Conservation (phyloP, 2,888 invertebrate genomes). For the Neoaliturus tenellus region DNA sequence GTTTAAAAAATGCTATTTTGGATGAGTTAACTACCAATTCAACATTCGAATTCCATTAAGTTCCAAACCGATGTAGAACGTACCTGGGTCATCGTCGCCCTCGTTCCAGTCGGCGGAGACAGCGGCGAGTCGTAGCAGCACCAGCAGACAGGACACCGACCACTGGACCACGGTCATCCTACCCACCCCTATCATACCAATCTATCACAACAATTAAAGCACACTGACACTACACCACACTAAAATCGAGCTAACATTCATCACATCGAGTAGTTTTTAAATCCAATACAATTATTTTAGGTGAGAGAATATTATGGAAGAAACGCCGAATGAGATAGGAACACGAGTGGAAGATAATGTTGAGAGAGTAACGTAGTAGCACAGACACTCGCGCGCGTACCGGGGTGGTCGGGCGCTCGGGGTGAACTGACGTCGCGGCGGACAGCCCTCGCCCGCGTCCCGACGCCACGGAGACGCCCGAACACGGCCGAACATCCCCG, state of each 20-base stretch:
- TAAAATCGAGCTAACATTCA: neutral
- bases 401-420: neutral
- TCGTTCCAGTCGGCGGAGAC: slow-evolving; percentile 49
- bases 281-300: neutral
- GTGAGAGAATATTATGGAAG: neutral
- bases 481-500: slow-evolving; percentile 13
- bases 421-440: slow-evolving; percentile 30
- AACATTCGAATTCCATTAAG: no score
- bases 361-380: slow-evolving; percentile 17
- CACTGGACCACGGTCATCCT: neutral
- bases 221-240: slow-evolving; percentile 29
- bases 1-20: no score
- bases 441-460: neutral
- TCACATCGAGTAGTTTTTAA: neutral
- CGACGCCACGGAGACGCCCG: slow-evolving; percentile 17
- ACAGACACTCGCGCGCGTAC: slow-evolving; percentile 14
- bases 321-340: neutral
- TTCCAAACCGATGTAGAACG: no score
- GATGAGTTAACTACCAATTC: no score
- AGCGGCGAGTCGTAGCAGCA: neutral
- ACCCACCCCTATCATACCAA: neutral
- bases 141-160: neutral
- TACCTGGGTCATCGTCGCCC: slow-evolving; percentile 54
- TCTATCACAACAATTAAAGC: neutral
- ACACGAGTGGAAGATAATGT: slow-evolving; percentile 25